Evolutionary conservation across 2,113 vertebrate species (phyloP).

Genomic region (Accipiter virgatus): DNA sequence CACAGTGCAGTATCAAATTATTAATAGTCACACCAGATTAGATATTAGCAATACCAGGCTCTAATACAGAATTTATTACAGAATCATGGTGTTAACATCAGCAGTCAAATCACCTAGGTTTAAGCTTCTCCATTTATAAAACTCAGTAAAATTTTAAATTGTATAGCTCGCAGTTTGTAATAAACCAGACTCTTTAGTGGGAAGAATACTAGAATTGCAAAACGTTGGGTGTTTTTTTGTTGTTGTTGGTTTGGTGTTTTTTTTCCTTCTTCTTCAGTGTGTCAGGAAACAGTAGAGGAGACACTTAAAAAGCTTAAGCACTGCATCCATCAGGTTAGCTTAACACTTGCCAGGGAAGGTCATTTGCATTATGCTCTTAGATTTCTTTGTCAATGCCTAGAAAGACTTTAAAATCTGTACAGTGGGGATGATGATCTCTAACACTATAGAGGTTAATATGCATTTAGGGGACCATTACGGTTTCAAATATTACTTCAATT

Average conservation of each 20-base stretch:
- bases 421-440: neutral
- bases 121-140: neutral
- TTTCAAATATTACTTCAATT: neutral
- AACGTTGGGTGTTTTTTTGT: neutral
- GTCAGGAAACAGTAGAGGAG: neutral
- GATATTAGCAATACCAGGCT: neutral
- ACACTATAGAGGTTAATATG: neutral
- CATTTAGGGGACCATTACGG: fast-evolving
- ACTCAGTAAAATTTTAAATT: neutral
- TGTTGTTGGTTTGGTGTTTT: neutral
- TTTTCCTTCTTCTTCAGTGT: no score
- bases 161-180: neutral
- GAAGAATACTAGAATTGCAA: neutral
- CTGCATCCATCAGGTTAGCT: neutral
- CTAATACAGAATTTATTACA: neutral
- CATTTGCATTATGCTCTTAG: neutral
- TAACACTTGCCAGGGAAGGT: neutral
- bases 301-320: neutral
- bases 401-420: neutral
- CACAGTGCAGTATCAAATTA: neutral
- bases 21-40: neutral
- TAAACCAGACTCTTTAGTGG: neutral
- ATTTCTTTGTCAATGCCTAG: neutral
- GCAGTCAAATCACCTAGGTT: neutral
- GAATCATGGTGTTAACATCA: neutral